phyloP scores from a whole-genome alignment of 1,140 invertebrate genomes.

The Diachasma alloeum region DNA sequence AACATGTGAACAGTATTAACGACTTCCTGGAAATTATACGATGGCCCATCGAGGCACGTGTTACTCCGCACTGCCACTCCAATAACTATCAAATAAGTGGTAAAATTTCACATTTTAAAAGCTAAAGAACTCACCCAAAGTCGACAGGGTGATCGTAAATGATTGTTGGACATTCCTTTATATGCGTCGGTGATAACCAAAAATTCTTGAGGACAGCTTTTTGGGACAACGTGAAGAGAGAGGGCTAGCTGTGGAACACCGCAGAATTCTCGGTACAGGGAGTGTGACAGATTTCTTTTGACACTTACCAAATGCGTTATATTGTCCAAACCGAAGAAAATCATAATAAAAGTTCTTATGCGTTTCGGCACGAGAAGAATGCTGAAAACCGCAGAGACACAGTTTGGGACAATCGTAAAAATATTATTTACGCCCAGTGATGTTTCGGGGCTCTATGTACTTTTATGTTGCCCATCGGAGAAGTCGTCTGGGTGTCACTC shows the following conservation, averaged over 20 bases:
- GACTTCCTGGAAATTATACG: constrained; percentile 16
- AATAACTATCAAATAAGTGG: not conserved
- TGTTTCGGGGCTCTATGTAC: constrained; percentile 8
- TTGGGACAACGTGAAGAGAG: not conserved
- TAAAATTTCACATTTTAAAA: not conserved
- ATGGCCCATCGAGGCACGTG: constrained; percentile 15
- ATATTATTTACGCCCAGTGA: constrained; percentile 34
- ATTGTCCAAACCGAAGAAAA: not conserved
- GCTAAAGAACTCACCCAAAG: not conserved
- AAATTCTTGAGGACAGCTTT: not conserved
- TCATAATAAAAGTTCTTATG: constrained; percentile 33
- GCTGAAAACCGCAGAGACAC: constrained; percentile 27
- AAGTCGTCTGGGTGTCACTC: not conserved
- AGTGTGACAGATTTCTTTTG: constrained; percentile 26
- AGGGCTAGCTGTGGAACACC: constrained; percentile 32
- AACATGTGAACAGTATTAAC: constrained; percentile 14
- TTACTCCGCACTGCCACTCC: not conserved
- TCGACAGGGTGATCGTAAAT: too few relatives aligned
- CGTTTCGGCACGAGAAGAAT: constrained; percentile 16
- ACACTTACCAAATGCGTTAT: constrained; percentile 4
- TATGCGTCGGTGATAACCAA: not conserved
- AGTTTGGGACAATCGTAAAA: constrained; percentile 34
- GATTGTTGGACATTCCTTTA: not conserved
- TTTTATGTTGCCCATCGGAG: constrained; percentile 18
- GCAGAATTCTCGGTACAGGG: constrained; percentile 32